phyloP scores from a whole-genome alignment of 2,888 invertebrate species.

The Troides oblongomaculatus region DNA sequence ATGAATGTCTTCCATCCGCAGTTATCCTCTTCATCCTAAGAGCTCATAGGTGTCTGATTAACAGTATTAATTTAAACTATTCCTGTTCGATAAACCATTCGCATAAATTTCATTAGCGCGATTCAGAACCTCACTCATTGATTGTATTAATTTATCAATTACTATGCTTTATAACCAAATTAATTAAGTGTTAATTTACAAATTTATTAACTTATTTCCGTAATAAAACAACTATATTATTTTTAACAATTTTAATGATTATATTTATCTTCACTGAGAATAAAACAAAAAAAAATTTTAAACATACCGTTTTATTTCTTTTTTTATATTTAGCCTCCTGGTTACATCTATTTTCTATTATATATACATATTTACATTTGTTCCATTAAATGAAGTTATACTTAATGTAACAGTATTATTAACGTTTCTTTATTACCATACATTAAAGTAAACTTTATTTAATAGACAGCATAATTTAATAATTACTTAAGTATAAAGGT shows the following conservation, averaged over 20 bases:
- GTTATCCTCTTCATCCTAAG: too few species aligned
- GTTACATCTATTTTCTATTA: constrained; percentile 46
- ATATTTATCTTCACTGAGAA: constrained; percentile 24
- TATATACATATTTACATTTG: constrained; percentile 62
- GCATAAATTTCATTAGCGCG: background rate
- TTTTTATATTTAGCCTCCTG: constrained; percentile 63
- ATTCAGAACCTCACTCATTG: background rate
- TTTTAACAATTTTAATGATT: background rate
- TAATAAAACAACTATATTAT: background rate
- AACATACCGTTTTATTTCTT: constrained; percentile 49
- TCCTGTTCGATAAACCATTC: too few species aligned
- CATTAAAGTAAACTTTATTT: constrained; percentile 25
- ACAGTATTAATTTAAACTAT: too few species aligned
- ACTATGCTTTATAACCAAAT: background rate
- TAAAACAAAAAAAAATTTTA: constrained; percentile 48
- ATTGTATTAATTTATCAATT: background rate
- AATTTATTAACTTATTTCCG: background rate
- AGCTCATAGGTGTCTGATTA: too few species aligned
- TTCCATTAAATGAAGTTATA: constrained; percentile 40
- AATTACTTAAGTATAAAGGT: constrained; percentile 35
- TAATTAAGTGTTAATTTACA: background rate
- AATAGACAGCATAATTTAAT: constrained; percentile 30
- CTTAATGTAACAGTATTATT: background rate
- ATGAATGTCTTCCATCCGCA: too few species aligned
- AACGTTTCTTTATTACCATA: constrained; percentile 3